Evolutionary conservation across 2,888 invertebrate genomes (phyloP), one percentile per base, ranked within the genome.

Genomic region (Orthosia cruda): DNA sequence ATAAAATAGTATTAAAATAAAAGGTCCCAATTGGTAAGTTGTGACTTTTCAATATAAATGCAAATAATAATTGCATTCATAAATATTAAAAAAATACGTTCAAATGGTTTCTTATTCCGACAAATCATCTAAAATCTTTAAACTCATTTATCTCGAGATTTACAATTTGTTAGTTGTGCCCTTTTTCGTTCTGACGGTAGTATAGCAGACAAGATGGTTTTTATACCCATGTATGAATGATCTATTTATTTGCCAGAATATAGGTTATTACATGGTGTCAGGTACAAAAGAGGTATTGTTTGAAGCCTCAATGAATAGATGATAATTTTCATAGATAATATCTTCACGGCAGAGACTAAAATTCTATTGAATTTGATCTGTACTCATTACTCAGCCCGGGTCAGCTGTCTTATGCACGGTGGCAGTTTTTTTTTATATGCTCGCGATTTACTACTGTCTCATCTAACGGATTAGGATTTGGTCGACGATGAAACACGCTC

Each of bases 251-350:
- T 54, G 13, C 54, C 20, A 20, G 20, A n/a, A 40, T 40, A 40
- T 40, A 54, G 1, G 4, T 54, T 20, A 20, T 15, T 54, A 45
- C n/a, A 40, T n/a, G 5, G 49, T 63, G 54, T 20, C 12, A 45
- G 20, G 13, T 26, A 77, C 64, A 59, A 71, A 59, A 45, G 12
- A 13, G 23, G 59, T 61, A 47, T 68, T 75, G 67, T 79, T 73
- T 55, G 32, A 40, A 49, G 0, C 26, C 11, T 20, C 7, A 57
- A n/a, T 52, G 23, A 63, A 58, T 71, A 50, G 32, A 32, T 62
- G 32, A 32, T 32, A 32, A 32, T 7, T 32, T 32, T 32, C 16
- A 63, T 40, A 20, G 15, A 62, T 55, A 50, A 62, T 49, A 58
- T 77, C 50, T 12, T 23, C 16, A 45, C 1, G 9, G 23, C 16